phyloP scores from a whole-genome alignment of 2,113 vertebrate species.

The Pluvialis apricaria region DNA sequence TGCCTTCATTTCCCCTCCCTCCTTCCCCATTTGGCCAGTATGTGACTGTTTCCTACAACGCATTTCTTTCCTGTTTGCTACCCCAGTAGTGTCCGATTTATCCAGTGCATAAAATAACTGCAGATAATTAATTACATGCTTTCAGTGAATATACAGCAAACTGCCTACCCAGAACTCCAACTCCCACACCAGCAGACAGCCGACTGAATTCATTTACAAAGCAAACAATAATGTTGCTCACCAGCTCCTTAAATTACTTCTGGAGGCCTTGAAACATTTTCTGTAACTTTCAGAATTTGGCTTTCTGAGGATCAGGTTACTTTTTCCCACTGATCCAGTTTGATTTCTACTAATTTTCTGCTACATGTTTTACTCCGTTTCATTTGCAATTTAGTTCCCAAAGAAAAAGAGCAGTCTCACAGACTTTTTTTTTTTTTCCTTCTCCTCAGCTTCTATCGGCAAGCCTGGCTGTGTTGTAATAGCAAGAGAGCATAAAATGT shows the following conservation, averaged over 20 bases:
- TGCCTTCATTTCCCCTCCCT: not conserved
- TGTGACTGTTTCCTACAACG: not conserved
- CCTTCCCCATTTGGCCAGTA: not conserved
- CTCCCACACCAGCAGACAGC: constrained; percentile 30
- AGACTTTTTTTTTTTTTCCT: not conserved
- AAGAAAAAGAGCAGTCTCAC: not conserved
- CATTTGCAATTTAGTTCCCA: constrained; percentile 2
- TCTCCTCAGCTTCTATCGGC: not conserved
- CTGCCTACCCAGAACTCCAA: not conserved
- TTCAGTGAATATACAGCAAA: not conserved
- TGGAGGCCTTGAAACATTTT: constrained; percentile 36
- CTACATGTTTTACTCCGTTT: constrained; percentile 41
- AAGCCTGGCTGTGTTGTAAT: not conserved
- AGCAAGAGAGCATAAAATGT: not conserved
- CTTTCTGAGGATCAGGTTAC: constrained; percentile 36
- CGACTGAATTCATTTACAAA: constrained; percentile 32
- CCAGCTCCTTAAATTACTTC: constrained; percentile 42
- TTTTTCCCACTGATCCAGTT: constrained; percentile 22
- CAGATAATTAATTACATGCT: constrained; percentile 68
- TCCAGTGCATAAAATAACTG: constrained; percentile 38
- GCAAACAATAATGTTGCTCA: constrained; percentile 25
- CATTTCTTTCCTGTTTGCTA: constrained; percentile 6
- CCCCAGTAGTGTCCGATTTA: constrained; percentile 60
- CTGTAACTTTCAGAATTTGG: not conserved
- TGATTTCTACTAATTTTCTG: constrained; percentile 30